These are phyloP conservation scores for Nemotelus nigrinus DNA, from an alignment of 2,888 invertebrate species.

Conservation along the genomic window DNA sequence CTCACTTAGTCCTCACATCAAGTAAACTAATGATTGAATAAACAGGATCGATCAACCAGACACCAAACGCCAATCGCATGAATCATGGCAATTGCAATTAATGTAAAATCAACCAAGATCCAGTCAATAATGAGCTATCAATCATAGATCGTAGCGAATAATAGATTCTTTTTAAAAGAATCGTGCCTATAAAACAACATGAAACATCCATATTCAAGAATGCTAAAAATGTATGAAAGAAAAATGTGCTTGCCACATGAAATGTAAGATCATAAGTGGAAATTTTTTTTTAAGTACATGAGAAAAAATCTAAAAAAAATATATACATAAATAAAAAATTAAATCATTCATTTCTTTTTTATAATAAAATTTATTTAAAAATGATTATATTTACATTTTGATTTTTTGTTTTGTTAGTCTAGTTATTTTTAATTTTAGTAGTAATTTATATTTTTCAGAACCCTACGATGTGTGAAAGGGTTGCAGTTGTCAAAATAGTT, in stretches of 20 bases:
- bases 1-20: too few species aligned
- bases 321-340: slow-evolving; percentile 25
- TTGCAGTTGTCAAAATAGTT: too few species aligned
- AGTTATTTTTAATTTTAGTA: neutral
- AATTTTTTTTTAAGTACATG: slow-evolving; percentile 45
- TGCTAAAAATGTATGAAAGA: slow-evolving; percentile 19
- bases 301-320: slow-evolving; percentile 34
- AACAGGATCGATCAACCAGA: too few species aligned
- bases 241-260: slow-evolving; percentile 25
- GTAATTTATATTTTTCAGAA: too few species aligned
- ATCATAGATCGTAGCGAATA: neutral
- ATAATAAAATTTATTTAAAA: slow-evolving; percentile 51
- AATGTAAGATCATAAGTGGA: slow-evolving; percentile 43
- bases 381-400: slow-evolving; percentile 35
- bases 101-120: neutral
- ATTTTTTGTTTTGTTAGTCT: slow-evolving; percentile 1
- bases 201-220: neutral
- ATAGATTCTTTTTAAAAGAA: neutral
- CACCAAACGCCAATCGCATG: too few species aligned
- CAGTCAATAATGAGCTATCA: neutral
- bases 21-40: too few species aligned
- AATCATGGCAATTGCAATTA: too few species aligned
- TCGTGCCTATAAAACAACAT: neutral
- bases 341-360: slow-evolving; percentile 49
- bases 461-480: too few species aligned